Base-by-base conservation (phyloP, 2,888 invertebrate genomes). In the Zygaena filipendulae region DNA sequence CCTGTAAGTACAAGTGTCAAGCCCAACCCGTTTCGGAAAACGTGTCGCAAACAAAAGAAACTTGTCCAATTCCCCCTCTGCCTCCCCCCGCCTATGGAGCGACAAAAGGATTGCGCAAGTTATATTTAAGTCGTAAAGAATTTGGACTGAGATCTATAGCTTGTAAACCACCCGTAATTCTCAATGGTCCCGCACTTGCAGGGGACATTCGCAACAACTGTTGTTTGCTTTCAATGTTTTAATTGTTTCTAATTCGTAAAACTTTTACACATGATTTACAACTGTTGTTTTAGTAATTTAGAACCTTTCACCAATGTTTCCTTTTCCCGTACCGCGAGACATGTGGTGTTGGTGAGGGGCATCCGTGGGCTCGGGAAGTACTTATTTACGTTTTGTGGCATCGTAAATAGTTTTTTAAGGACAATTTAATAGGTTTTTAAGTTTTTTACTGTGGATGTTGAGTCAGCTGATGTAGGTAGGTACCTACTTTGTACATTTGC, bases 81-180 rank as follows among this genome's bases (percentile, higher is more conserved):
- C 49, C 45, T 41, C 36, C 54, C 47, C n/a, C 16, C 16, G 5
- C 16, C 16, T 23, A 23, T 30, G 35, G 48, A 40, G 58, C 67
- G 67, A 64, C 70, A 68, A 77, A 74, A 79, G 79, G 77, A 75
- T 77, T 77, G 74, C 64, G 60, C 67, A 71, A 75, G 69, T 75
- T 71, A 71, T 70, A 71, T 69, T 69, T n/a, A n/a, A 69, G 60
- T 72, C 72, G 67, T 75, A 77, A 77, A 77, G 72, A 72, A 75
- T 69, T 71, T 49, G 61, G 70, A 74, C 68, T 66, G 66, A 71
- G 75, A 75, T 69, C 70, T 72, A 77, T 77, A 62, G 69, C 59
- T 69, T 66, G 66, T 68, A 68, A 75, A 70, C 67, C 63, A 62
- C 52, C 58, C 64, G 63, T 74, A 69, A 70, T 57, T 79, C 62